A percentile compares a stretch with the other conserved stretches of the same genome.
Conservation (phyloP, 23 tunicate species). For the Halocynthia aurantium region DNA sequence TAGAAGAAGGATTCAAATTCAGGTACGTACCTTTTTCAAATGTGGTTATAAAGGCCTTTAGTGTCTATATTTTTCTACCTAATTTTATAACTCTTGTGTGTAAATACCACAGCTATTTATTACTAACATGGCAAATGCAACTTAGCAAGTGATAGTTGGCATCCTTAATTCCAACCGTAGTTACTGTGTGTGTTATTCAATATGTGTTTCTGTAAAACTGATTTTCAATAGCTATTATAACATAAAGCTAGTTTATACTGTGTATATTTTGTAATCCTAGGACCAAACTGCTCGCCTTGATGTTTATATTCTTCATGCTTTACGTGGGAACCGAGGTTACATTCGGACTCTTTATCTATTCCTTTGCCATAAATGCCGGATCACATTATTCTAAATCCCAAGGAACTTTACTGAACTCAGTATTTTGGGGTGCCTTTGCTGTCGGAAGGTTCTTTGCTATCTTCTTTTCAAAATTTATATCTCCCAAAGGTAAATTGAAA, state of each 20-base stretch:
- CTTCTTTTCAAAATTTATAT: constrained; percentile 35
- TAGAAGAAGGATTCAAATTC: constrained; percentile 46
- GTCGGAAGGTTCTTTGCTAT: constrained; percentile 60
- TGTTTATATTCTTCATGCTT: constrained; percentile 50
- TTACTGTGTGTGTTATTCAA: too few species aligned
- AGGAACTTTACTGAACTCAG: constrained; percentile 37
- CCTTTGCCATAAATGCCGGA: constrained; percentile 42
- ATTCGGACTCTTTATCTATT: constrained; percentile 60
- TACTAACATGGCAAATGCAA: too few species aligned
- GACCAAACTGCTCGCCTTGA: constrained; percentile 25
- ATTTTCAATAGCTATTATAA: too few species aligned
- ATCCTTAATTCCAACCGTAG: too few species aligned
- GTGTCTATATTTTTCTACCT: too few species aligned
- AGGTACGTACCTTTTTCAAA: too few species aligned
- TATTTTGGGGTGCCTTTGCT: constrained; percentile 83
- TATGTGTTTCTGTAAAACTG: too few species aligned
- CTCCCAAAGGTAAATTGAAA: constrained; percentile 29
- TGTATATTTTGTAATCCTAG: neutral
- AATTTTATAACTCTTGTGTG: too few species aligned
- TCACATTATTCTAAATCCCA: constrained; percentile 47
- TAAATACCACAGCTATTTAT: too few species aligned
- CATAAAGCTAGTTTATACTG: too few species aligned
- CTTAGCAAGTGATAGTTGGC: too few species aligned
- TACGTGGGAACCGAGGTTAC: constrained; percentile 81
- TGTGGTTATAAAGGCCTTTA: too few species aligned